Evolutionary conservation across 53 echinoderm and acorn worm genomes (phyloP), one percentile per base, ranked within the genome.

Genomic region (Pentamera pediparva): DNA sequence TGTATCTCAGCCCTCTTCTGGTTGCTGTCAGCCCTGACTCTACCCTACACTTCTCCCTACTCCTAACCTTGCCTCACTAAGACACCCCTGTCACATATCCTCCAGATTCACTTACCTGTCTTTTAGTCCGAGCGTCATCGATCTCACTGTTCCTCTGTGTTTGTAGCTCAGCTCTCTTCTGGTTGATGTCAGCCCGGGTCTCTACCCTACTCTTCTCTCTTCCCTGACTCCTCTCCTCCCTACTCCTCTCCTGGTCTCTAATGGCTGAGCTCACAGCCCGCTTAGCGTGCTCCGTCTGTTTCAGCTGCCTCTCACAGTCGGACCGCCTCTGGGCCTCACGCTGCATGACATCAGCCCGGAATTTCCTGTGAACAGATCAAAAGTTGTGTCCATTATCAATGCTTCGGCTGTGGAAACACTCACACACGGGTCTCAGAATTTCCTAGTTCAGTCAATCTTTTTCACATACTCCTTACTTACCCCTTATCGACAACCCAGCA

Each of bases 101-200:
- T n/a, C n/a, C n/a, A n/a, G n/a, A n/a, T n/a, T n/a, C 5, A 2
- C 6, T 6, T 56, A 98, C 98, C 86, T 89, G 74, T 84, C 88
- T 85, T 12, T 84, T 84, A 35, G 41, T 45, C 5, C 84, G 62
- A 3, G 98, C 62, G 4, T 89, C 89, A 5, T 85, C 76, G 22
- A 98, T 78, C 50, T 98, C 91, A 43, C 61, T 79, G 43, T 91
- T 84, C 59, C 87, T 88, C 86, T 91, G 91, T 1, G 79, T n/a
- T 33, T 82, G 61, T 0, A 85, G 75, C 19, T 90, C 98, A 56
- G 75, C 78, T 35, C 98, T 79, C 29, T 76, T 54, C 36, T 92
- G 83, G 8, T 53, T 59, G 18, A 80, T 43, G 39, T 75, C 51
- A 33, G 62, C 79, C 70, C 88, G 37, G 0, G 86, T 78, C 1